Conservation (phyloP, 2,113 vertebrate species). For the rat (Rattus norvegicus) region GRCr8 NC_086036.1:51725501-51726000, state of each 20-base stretch:
- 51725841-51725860: constrained; percentile 61
- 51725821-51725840: constrained; percentile 70
- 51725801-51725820: constrained; percentile 69
- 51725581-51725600: constrained; percentile 55
- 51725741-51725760: constrained; percentile 66
- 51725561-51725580: constrained; percentile 56
- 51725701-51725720: constrained; percentile 65
- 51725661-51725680: constrained; percentile 65
- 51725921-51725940: constrained; percentile 1
- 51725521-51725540: constrained; percentile 62
- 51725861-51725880: constrained; percentile 63
- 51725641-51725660: constrained; percentile 69
- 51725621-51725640: constrained; percentile 75
- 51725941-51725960: constrained; percentile 69
- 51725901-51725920: constrained; percentile 67
- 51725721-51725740: constrained; percentile 73
- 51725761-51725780: constrained; percentile 68
- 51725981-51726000: constrained; percentile 55
- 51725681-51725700: constrained; percentile 71
- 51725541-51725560: constrained; percentile 71
- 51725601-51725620: constrained; percentile 55
- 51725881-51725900: constrained; percentile 58
- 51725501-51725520: constrained; percentile 45
- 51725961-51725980: constrained; percentile 70
- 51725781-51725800: constrained; percentile 77